A percentile compares a stretch with the other conserved stretches of the same genome.
Conservation (phyloP, 1,140 invertebrate species). For the Metaphire vulgaris region DNA sequence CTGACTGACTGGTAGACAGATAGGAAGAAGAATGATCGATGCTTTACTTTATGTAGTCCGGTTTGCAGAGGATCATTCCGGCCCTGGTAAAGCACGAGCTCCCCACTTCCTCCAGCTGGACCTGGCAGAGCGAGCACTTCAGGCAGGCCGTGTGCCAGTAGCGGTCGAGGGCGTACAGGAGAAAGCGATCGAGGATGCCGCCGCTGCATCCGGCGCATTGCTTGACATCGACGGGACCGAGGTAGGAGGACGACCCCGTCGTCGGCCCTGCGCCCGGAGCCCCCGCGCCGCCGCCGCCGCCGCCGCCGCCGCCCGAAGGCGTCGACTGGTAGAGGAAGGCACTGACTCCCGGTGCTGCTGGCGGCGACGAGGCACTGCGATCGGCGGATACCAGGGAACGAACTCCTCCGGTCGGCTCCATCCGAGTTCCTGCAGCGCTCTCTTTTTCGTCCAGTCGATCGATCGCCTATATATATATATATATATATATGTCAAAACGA, state of each 20-base stretch:
- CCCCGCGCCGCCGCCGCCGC: too few relatives aligned
- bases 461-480: too few relatives aligned
- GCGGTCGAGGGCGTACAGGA: slow-evolving; percentile 73
- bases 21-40: neutral
- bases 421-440: neutral
- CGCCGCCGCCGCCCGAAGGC: too few relatives aligned
- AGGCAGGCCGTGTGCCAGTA: slow-evolving; percentile 82
- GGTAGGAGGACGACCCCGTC: neutral
- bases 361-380: neutral
- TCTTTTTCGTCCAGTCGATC: too few relatives aligned
- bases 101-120: slow-evolving; percentile 73
- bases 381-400: too few relatives aligned
- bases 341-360: neutral
- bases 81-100: slow-evolving; percentile 77
- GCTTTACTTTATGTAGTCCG: slow-evolving; percentile 77
- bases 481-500: too few relatives aligned
- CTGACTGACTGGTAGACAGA: neutral
- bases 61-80: slow-evolving; percentile 82
- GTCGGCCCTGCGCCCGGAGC: neutral
- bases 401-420: neutral
- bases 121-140: slow-evolving; percentile 76
- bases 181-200: slow-evolving; percentile 76
- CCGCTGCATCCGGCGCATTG: slow-evolving; percentile 55
- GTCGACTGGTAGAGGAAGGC: neutral
- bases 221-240: slow-evolving; percentile 8